These are phyloP conservation scores for Rachycentron canadum DNA, from an alignment of 2,797 vertebrate genomes.

Conservation along the genomic window DNA sequence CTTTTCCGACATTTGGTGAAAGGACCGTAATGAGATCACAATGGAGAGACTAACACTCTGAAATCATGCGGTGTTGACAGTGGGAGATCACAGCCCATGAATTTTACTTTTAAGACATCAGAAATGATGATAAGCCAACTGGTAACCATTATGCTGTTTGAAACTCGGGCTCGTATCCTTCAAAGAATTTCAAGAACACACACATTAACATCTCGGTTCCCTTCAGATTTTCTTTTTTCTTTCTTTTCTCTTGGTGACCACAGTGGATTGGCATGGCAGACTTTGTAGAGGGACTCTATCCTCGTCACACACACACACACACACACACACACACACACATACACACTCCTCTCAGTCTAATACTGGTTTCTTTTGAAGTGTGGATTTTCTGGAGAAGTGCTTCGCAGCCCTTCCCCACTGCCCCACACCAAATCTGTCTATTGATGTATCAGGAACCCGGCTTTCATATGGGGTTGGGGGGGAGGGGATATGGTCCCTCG, in stretches of 20 bases:
- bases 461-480: conserved; percentile 64
- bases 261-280: conserved; percentile 70
- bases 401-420: conserved; percentile 49
- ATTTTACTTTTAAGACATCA: conserved; percentile 56
- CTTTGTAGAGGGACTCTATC: conserved; percentile 67
- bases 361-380: conserved; percentile 80
- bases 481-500: conserved; percentile 62
- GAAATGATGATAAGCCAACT: conserved; percentile 64
- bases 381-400: conserved; percentile 80
- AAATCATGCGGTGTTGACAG: conserved; percentile 52
- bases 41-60: conserved; percentile 25
- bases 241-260: conserved; percentile 67
- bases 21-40: conserved; percentile 55
- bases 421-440: conserved; percentile 76
- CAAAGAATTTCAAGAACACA: conserved; percentile 69
- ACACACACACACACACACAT: neutral
- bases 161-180: conserved; percentile 56
- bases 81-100: conserved; percentile 42
- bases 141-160: conserved; percentile 73
- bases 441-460: conserved; percentile 77
- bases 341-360: conserved; percentile 54
- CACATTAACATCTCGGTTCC: conserved; percentile 54
- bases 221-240: conserved; percentile 47
- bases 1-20: conserved; percentile 46
- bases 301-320: conserved; percentile 45